Percentiles rank a stretch among this genome's conserved stretches.
Conservation (phyloP, 2,113 vertebrate genomes). For the Phoxinus phoxinus region DNA sequence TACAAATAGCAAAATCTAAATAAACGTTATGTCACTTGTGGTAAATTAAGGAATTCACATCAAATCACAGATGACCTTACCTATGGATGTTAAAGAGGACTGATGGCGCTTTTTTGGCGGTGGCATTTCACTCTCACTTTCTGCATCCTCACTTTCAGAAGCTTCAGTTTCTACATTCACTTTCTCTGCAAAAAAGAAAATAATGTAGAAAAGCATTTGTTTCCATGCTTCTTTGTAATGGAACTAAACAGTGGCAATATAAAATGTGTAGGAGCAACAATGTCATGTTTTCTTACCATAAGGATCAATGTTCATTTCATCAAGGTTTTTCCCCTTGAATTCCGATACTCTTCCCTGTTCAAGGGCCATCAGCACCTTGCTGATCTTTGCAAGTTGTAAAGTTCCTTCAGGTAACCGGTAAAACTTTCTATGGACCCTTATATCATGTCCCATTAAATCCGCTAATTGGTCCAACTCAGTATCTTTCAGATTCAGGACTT, state of each 20-base stretch:
- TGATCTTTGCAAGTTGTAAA: too few species aligned
- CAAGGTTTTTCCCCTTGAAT: conserved; percentile 11
- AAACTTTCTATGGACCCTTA: neutral
- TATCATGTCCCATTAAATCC: neutral
- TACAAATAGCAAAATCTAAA: too few species aligned
- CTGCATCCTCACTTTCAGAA: neutral
- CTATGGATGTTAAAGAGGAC: too few species aligned
- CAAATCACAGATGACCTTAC: too few species aligned
- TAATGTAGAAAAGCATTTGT: neutral
- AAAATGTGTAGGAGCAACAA: neutral
- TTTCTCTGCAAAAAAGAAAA: neutral
- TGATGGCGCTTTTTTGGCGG: too few species aligned
- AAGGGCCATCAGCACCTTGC: neutral
- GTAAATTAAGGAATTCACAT: too few species aligned
- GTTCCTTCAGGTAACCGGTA: neutral
- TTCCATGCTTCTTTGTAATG: neutral
- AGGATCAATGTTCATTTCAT: neutral
- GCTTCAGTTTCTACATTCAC: neutral
- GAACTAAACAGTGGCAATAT: neutral
- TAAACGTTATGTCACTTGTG: too few species aligned
- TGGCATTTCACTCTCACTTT: too few species aligned
- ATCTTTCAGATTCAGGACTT: neutral
- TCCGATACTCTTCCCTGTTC: neutral
- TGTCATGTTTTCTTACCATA: neutral
- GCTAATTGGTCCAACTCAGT: neutral